Evolutionary conservation across 1,140 invertebrate genomes (phyloP).

Genomic region (Teleopsis dalmanni): DNA sequence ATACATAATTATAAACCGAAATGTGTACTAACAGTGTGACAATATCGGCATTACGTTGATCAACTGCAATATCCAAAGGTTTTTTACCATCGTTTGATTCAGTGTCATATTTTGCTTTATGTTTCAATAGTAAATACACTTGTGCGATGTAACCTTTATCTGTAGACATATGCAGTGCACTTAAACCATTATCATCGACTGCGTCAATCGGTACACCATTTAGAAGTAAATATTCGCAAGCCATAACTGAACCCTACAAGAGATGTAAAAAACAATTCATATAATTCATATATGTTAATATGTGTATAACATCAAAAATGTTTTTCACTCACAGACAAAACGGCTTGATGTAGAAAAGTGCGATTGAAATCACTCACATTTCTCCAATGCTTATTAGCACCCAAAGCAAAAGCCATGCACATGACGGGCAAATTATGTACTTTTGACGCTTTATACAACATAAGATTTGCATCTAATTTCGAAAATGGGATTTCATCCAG

Average conservation of each 20-base stretch:
- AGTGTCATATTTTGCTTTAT: slow-evolving; percentile 80
- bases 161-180: slow-evolving; percentile 85
- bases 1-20: background rate
- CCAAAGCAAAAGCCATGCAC: slow-evolving; percentile 76
- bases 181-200: slow-evolving; percentile 73
- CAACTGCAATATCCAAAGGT: slow-evolving; percentile 75
- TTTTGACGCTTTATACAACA: slow-evolving; percentile 73
- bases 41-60: slow-evolving; percentile 86
- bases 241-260: slow-evolving; percentile 82
- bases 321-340: slow-evolving; percentile 62
- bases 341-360: slow-evolving; percentile 72
- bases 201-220: slow-evolving; percentile 87
- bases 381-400: slow-evolving; percentile 70
- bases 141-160: slow-evolving; percentile 77
- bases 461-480: slow-evolving; percentile 65
- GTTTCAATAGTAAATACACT: slow-evolving; percentile 85
- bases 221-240: slow-evolving; percentile 86
- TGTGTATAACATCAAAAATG: background rate
- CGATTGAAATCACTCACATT: slow-evolving; percentile 59
- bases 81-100: slow-evolving; percentile 66
- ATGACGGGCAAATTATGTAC: slow-evolving; percentile 84
- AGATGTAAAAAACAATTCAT: slow-evolving; percentile 10
- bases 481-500: slow-evolving; percentile 62
- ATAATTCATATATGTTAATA: background rate
- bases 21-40: slow-evolving; percentile 70